Conservation (phyloP, 23 tunicate genomes). For the Phallusia fumigata region DNA sequence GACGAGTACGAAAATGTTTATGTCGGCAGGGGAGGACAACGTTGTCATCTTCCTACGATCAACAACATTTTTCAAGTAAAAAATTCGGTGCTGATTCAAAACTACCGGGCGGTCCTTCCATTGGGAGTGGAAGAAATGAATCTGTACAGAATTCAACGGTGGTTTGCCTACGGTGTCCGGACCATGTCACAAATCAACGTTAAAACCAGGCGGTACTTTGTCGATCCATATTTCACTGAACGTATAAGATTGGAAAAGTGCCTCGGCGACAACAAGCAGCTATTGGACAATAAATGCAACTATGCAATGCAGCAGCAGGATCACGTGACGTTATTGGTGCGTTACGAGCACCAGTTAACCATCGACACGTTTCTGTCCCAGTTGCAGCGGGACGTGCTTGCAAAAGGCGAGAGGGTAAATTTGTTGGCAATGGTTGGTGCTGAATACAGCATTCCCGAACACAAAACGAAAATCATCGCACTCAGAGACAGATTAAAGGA, state of each 20-base stretch:
- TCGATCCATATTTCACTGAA: not conserved
- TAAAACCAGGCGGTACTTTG: not conserved
- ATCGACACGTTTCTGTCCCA: not conserved
- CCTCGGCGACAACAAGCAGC: not conserved
- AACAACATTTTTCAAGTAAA: not conserved
- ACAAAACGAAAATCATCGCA: not conserved
- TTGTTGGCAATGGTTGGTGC: not conserved
- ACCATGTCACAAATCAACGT: not conserved
- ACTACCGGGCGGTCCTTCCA: not conserved
- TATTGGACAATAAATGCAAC: not conserved
- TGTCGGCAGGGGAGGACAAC: not conserved
- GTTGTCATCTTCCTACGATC: not conserved
- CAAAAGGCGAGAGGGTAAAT: not conserved
- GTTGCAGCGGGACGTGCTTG: not conserved
- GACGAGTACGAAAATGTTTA: not conserved
- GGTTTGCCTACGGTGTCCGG: not conserved
- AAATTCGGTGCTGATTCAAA: not conserved
- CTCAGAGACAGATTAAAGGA: not conserved
- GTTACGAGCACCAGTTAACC: not conserved
- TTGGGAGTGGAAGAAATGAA: not conserved
- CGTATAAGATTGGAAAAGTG: no score
- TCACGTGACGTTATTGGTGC: not conserved
- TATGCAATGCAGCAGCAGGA: not conserved
- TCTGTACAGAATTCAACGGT: not conserved
- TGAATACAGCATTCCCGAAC: no score